Conservation (phyloP, 2,888 invertebrate genomes). For the Phania funesta region DNA sequence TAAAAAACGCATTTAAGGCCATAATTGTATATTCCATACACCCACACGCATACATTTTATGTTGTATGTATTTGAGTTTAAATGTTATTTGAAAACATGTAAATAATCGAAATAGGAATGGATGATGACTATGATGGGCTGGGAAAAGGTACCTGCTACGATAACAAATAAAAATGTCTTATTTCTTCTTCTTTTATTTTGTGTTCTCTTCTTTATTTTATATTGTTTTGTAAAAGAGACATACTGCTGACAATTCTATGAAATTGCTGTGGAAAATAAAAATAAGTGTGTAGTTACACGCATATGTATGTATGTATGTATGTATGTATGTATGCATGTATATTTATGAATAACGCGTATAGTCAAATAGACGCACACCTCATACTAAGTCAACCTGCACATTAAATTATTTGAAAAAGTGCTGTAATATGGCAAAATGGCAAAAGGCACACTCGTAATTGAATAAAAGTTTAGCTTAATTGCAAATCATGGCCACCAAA, state of each 20-base stretch:
- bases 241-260: constrained; percentile 51
- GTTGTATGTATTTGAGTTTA: neutral
- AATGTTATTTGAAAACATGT: constrained; percentile 18
- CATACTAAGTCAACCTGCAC: too few species aligned
- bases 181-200: neutral
- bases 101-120: constrained; percentile 41
- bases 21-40: neutral
- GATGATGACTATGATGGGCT: constrained; percentile 19
- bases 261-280: constrained; percentile 25
- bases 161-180: constrained; percentile 38
- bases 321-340: too few species aligned
- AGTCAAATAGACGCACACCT: too few species aligned
- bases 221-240: constrained; percentile 42
- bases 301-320: neutral
- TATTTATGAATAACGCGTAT: too few species aligned
- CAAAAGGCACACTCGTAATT: too few species aligned
- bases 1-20: too few species aligned
- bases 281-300: neutral
- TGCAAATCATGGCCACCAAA: too few species aligned
- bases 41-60: neutral
- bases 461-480: too few species aligned
- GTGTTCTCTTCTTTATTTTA: neutral
- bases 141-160: constrained; percentile 48
- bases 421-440: too few species aligned
- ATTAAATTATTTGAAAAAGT: too few species aligned